Evolutionary conservation across 2,113 vertebrate genomes (phyloP).

Genomic region (Stictonetta naevosa): DNA sequence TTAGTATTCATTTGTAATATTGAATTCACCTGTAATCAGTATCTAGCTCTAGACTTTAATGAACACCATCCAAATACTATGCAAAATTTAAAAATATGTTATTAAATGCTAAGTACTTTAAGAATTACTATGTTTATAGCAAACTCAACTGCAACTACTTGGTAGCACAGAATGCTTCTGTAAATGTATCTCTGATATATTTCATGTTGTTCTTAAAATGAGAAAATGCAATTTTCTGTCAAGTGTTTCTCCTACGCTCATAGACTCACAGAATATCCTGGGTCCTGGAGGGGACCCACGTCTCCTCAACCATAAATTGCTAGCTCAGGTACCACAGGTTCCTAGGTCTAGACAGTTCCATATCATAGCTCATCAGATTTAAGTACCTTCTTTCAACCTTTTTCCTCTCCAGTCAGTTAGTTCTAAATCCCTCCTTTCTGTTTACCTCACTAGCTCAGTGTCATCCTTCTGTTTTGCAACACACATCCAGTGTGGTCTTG

Average conservation of each 20-base stretch:
- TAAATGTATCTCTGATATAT: neutral
- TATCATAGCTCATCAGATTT: neutral
- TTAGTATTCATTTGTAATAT: neutral
- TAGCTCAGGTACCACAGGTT: neutral
- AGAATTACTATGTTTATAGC: neutral
- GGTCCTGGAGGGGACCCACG: neutral
- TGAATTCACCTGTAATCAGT: neutral
- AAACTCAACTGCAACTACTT: neutral
- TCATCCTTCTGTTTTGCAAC: neutral
- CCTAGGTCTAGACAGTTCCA: neutral
- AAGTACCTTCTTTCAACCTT: neutral
- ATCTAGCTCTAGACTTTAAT: neutral
- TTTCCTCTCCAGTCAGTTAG: neutral
- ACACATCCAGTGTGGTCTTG: neutral
- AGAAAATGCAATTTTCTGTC: neutral
- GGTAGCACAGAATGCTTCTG: neutral
- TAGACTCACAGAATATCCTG: too few species aligned
- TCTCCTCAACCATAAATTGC: neutral
- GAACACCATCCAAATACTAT: neutral
- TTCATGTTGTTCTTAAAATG: neutral
- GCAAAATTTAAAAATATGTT: neutral
- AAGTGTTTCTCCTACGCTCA: neutral
- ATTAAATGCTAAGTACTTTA: neutral
- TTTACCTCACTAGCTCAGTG: neutral
- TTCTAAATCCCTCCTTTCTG: neutral